Percentiles rank a stretch among this genome's conserved stretches.
Conservation (phyloP, 2,797 vertebrate species). For the Ispidina lecontei region DNA sequence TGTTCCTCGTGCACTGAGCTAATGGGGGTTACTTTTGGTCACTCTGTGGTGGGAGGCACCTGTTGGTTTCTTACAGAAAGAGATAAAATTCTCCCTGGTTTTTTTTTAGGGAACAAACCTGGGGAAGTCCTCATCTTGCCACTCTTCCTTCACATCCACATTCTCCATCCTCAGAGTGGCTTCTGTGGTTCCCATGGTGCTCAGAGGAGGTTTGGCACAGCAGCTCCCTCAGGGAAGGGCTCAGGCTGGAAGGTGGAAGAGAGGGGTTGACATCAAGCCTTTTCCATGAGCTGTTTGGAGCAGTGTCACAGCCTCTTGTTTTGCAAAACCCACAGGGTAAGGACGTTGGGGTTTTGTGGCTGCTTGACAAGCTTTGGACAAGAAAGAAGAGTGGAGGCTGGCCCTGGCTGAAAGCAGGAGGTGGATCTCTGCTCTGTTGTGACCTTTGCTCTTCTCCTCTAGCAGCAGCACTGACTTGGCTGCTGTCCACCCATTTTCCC, state of each 20-base stretch:
- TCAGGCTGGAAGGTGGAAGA: background rate
- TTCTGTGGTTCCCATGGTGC: slow-evolving; percentile 89
- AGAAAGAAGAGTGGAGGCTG: background rate
- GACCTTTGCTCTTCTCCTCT: background rate
- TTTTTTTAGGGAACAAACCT: slow-evolving; percentile 76
- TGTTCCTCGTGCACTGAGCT: rapidly evolving
- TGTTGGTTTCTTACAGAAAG: background rate
- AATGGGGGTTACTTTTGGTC: rapidly evolving
- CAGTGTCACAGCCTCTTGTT: background rate
- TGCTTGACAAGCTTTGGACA: rapidly evolving
- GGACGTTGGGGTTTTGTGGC: background rate
- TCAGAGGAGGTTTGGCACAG: background rate
- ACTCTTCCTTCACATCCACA: slow-evolving; percentile 90
- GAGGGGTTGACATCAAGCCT: background rate
- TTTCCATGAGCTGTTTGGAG: rapidly evolving
- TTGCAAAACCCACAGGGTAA: background rate
- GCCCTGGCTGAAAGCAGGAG: background rate
- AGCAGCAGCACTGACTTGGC: background rate
- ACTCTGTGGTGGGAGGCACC: background rate
- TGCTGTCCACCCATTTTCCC: rapidly evolving
- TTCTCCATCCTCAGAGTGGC: slow-evolving; percentile 91
- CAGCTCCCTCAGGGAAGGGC: background rate
- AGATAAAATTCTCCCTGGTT: background rate
- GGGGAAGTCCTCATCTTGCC: slow-evolving; percentile 93
- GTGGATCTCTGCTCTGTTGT: background rate